Evolutionary conservation across 2,113 vertebrate genomes (phyloP).

Genomic region (Melanerpes formicivorus): DNA sequence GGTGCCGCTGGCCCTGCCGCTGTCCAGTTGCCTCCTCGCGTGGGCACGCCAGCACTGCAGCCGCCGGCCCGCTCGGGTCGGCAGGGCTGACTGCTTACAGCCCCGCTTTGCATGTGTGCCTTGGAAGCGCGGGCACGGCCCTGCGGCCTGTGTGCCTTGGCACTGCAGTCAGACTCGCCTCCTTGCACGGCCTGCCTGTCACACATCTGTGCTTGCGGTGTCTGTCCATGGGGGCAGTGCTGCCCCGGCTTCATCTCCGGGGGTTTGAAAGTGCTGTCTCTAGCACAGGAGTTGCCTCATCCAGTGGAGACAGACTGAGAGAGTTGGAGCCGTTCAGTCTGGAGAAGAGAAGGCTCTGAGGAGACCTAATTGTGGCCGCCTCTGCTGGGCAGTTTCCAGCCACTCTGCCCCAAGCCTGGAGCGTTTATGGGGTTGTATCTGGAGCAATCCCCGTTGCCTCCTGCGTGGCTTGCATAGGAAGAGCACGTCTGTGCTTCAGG

Average conservation of each 20-base stretch:
- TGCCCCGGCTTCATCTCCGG: background rate
- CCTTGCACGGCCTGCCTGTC: background rate
- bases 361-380: too few species aligned
- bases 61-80: background rate
- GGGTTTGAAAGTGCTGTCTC: background rate
- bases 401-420: too few species aligned
- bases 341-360: too few species aligned
- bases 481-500: background rate
- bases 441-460: too few species aligned
- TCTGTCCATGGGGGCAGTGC: background rate
- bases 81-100: background rate
- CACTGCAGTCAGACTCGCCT: background rate
- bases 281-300: background rate
- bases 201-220: background rate
- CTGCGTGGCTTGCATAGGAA: background rate
- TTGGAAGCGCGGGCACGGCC: too few species aligned
- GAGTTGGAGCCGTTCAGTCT: too few species aligned
- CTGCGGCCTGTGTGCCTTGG: background rate
- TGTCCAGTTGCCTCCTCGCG: background rate
- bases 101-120: rapidly evolving
- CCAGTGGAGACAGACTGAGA: too few species aligned
- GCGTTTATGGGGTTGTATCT: too few species aligned
- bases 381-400: too few species aligned
- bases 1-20: background rate
- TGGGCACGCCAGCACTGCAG: background rate